Evolutionary conservation across 1,140 invertebrate genomes (phyloP).

Genomic region (Megathymus violae): DNA sequence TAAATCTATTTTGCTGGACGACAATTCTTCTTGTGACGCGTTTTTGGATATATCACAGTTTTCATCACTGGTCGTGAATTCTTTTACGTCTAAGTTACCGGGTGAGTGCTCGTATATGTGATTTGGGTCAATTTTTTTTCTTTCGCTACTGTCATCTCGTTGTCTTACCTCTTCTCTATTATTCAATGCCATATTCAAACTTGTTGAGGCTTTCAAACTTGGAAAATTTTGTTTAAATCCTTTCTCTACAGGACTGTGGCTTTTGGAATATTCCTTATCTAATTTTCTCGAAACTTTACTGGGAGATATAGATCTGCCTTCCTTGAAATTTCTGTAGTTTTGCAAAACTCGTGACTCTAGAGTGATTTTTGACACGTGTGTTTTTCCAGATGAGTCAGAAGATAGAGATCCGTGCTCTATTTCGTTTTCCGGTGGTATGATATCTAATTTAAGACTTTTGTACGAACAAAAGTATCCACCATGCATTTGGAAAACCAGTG

Average conservation of each 20-base stretch:
- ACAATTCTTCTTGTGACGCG: slow-evolving; percentile 68
- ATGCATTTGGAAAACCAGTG: slow-evolving; percentile 94
- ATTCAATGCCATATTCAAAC: slow-evolving; percentile 59
- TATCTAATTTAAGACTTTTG: slow-evolving; percentile 83
- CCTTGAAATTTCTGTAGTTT: slow-evolving; percentile 58
- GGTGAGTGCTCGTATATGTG: slow-evolving; percentile 80
- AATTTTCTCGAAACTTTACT: slow-evolving; percentile 60
- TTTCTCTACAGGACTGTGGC: slow-evolving; percentile 73
- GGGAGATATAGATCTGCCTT: slow-evolving; percentile 73
- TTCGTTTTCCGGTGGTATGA: slow-evolving; percentile 75
- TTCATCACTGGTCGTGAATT: slow-evolving; percentile 64
- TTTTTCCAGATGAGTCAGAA: slow-evolving; percentile 67
- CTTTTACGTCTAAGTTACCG: slow-evolving; percentile 72
- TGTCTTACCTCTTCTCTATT: slow-evolving; percentile 43
- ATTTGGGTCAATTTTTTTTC: slow-evolving; percentile 55
- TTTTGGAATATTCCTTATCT: slow-evolving; percentile 77
- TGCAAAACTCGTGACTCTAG: slow-evolving; percentile 60
- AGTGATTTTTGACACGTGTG: slow-evolving; percentile 58
- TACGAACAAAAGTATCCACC: slow-evolving; percentile 92
- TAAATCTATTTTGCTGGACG: slow-evolving; percentile 71
- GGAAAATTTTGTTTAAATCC: slow-evolving; percentile 73
- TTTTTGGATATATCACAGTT: slow-evolving; percentile 68
- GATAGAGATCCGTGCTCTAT: slow-evolving; percentile 70
- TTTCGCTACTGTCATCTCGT: slow-evolving; percentile 53
- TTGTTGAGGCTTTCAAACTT: slow-evolving; percentile 58